These are phyloP conservation scores for Paraplagusia blochii DNA, from an alignment of 2,113 vertebrate genomes.

Conservation along the genomic window DNA sequence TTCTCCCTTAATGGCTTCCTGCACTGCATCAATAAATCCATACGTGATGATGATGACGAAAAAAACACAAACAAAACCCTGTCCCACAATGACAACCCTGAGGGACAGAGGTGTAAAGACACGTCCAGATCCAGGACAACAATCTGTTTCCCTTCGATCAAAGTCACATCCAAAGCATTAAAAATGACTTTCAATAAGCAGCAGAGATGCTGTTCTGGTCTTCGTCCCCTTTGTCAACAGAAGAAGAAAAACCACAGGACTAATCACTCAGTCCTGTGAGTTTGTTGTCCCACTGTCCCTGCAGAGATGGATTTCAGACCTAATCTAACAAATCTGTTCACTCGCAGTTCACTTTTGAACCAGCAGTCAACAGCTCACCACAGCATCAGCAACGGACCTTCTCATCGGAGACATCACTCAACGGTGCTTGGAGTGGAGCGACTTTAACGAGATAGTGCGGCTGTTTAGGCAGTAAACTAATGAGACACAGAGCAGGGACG, in stretches of 20 bases:
- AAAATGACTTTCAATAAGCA: too few species aligned
- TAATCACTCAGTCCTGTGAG: too few species aligned
- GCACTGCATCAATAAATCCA: conserved; percentile 57
- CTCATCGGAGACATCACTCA: too few species aligned
- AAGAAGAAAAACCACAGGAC: too few species aligned
- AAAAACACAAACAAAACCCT: conserved; percentile 19
- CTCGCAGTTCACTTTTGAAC: conserved; percentile 19
- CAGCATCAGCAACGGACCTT: too few species aligned
- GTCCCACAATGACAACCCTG: conserved; percentile 40
- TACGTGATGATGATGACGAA: conserved; percentile 30
- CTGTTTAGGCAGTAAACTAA: background rate
- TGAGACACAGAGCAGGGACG: background rate
- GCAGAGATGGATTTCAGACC: conserved; percentile 1
- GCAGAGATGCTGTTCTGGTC: too few species aligned
- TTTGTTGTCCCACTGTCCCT: too few species aligned
- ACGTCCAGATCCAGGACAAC: too few species aligned
- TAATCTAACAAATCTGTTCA: conserved; percentile 19
- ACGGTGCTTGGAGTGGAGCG: background rate
- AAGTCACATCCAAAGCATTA: too few species aligned
- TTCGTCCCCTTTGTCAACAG: too few species aligned
- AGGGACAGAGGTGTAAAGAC: conserved; percentile 23
- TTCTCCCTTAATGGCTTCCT: background rate
- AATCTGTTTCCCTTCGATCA: too few species aligned
- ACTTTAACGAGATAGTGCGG: background rate
- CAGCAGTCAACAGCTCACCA: background rate